These are phyloP conservation scores for Leptoteleia sp. DNA, from an alignment of 1,140 invertebrate genomes.

Conservation along the genomic window DNA sequence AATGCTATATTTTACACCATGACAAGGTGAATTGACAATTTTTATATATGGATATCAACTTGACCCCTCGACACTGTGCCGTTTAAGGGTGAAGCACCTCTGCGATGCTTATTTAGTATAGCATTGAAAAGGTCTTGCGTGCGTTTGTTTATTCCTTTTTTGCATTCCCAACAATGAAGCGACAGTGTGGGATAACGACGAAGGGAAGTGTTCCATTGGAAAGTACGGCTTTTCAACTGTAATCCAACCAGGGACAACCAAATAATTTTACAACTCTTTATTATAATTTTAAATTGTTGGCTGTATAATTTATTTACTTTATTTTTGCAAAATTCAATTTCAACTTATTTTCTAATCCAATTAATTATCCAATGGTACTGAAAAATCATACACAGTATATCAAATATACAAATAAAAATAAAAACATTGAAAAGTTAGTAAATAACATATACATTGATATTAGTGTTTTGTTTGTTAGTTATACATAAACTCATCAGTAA, in stretches of 20 bases:
- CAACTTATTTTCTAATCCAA: no score
- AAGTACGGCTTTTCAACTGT: conserved; percentile 40
- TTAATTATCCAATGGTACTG: no score
- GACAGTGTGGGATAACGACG: conserved; percentile 54
- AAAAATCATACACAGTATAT: no score
- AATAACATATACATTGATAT: no score
- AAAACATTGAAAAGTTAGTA: no score
- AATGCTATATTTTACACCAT: conserved; percentile 49
- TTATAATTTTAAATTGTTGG: no score
- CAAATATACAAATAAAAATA: no score
- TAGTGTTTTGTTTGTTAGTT: no score
- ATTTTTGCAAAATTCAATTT: no score
- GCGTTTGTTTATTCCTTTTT: conserved; percentile 60
- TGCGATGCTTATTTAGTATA: conserved; percentile 57
- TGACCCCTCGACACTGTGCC: conserved; percentile 50
- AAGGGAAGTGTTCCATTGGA: conserved; percentile 47
- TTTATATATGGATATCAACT: conserved; percentile 59
- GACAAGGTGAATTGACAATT: conserved; percentile 56
- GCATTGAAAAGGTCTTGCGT: conserved; percentile 57
- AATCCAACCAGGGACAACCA: conserved; percentile 36
- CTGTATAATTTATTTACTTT: no score
- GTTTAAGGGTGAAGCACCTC: conserved; percentile 63
- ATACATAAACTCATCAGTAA: no score
- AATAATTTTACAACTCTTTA: conserved; percentile 43
- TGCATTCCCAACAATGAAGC: conserved; percentile 53